Evolutionary conservation across 1,140 invertebrate species (phyloP).

Genomic region (Drosophila orena): DNA sequence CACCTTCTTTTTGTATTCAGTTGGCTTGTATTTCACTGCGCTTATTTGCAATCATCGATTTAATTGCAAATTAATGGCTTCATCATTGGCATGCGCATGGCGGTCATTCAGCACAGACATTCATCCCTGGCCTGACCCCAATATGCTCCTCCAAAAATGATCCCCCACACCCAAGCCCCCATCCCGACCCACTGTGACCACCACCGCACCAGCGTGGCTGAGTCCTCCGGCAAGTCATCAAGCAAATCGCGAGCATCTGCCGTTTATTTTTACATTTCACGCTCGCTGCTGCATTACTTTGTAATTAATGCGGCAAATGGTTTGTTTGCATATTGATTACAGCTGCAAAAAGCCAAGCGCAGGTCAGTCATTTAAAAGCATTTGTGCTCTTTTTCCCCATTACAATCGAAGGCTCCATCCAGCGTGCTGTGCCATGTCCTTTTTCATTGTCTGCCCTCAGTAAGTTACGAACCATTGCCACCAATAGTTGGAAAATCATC

Average conservation of each 20-base stretch:
- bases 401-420: too few relatives aligned
- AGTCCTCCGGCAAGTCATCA: slow-evolving; percentile 56
- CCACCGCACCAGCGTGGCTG: slow-evolving; percentile 9
- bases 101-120: slow-evolving; percentile 34
- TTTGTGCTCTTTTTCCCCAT: not conserved
- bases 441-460: too few relatives aligned
- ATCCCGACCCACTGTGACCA: slow-evolving; percentile 7
- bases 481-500: too few relatives aligned
- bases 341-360: slow-evolving; percentile 56
- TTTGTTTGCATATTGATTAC: slow-evolving; percentile 83
- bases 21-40: not conserved
- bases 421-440: too few relatives aligned
- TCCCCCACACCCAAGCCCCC: not conserved
- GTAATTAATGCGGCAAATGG: slow-evolving; percentile 81
- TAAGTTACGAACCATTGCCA: too few relatives aligned
- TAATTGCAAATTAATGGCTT: slow-evolving; percentile 85
- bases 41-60: slow-evolving; percentile 1
- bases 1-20: not conserved
- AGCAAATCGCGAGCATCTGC: slow-evolving; percentile 61
- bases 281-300: slow-evolving; percentile 72
- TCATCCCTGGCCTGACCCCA: slow-evolving; percentile 39
- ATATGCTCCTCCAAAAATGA: slow-evolving; percentile 21
- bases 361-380: slow-evolving; percentile 5
- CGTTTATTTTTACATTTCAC: slow-evolving; percentile 78
- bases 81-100: slow-evolving; percentile 74